Evolutionary conservation across 2,113 vertebrate species (phyloP).

Genomic region (Pterocles orientalis): DNA sequence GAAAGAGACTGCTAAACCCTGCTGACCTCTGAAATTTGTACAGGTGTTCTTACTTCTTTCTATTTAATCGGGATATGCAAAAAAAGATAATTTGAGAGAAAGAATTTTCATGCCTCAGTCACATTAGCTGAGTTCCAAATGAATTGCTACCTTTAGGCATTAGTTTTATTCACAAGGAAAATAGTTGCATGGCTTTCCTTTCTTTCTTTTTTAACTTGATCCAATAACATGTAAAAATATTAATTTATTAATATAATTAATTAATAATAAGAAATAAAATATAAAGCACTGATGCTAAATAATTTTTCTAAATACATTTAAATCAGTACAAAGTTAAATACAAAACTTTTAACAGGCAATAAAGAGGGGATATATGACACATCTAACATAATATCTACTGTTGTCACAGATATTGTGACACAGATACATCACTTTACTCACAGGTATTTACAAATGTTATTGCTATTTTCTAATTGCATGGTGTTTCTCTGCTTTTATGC

Average conservation of each 20-base stretch:
- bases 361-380: background rate
- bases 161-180: background rate
- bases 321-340: background rate
- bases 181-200: background rate
- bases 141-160: conserved; percentile 37
- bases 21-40: conserved; percentile 45
- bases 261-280: background rate
- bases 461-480: background rate
- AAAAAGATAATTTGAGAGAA: conserved; percentile 43
- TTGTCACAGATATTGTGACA: background rate
- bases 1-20: background rate
- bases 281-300: background rate
- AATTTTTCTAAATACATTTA: background rate
- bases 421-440: background rate
- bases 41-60: conserved; percentile 63
- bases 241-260: background rate
- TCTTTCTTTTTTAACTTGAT: background rate
- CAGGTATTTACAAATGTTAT: background rate
- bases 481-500: background rate
- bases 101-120: conserved; percentile 63
- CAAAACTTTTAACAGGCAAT: background rate
- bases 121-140: conserved; percentile 35
- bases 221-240: background rate
- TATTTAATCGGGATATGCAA: conserved; percentile 37
- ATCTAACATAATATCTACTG: background rate